Conservation (phyloP, 2,888 invertebrate genomes). For the Tetanocera ferruginea region DNA sequence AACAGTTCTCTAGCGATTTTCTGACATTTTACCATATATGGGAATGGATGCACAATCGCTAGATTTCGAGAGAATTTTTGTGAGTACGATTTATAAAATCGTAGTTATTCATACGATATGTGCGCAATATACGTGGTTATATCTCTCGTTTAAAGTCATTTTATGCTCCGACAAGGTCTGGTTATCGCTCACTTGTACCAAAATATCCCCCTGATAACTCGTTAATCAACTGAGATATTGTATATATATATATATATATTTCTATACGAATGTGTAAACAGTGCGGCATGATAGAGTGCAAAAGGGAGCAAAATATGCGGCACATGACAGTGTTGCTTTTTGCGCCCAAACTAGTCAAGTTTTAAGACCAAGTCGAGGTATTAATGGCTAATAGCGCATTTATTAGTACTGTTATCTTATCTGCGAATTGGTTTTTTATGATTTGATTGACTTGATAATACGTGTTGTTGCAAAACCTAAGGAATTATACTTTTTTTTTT, state of each 20-base stretch:
- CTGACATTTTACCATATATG: conserved; percentile 70
- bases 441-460: too few species aligned
- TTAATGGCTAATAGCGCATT: too few species aligned
- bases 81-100: conserved; percentile 40
- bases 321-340: conserved; percentile 17
- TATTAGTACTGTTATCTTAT: neutral
- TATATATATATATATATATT: neutral
- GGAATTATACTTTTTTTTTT: too few species aligned
- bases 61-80: conserved; percentile 57
- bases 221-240: neutral
- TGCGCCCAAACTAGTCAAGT: neutral
- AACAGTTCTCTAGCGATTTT: conserved; percentile 59
- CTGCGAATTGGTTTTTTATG: neutral
- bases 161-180: neutral
- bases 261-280: neutral
- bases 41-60: conserved; percentile 62
- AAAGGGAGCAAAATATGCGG: conserved; percentile 8
- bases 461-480: too few species aligned
- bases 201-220: conserved; percentile 23
- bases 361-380: neutral
- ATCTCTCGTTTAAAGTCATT: neutral
- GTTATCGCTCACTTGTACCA: neutral
- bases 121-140: conserved; percentile 36
- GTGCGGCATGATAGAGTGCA: neutral
- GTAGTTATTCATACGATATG: conserved; percentile 37